A percentile compares a stretch with the other conserved stretches of the same genome.
Evolutionary conservation across 2,113 vertebrate genomes (phyloP).

Genomic region (Oreochromis niloticus): DNA sequence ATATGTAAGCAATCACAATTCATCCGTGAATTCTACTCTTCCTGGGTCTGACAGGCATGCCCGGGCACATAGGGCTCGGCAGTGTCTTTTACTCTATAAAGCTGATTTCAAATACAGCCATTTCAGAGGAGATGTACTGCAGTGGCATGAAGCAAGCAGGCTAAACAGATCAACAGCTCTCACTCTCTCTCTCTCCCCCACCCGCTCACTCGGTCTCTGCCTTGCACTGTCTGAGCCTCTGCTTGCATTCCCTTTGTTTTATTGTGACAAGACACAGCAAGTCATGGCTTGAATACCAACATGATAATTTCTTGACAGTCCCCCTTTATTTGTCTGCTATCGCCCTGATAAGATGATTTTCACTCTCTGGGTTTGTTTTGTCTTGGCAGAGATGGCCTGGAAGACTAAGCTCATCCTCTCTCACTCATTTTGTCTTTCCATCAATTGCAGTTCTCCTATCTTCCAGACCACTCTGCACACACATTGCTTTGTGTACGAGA

Average conservation of each 20-base stretch:
- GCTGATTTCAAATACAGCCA: constrained; percentile 62
- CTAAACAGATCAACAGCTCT: constrained; percentile 57
- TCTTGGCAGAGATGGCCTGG: constrained; percentile 55
- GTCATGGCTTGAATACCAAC: constrained; percentile 66
- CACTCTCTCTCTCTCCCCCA: not conserved
- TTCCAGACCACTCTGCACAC: constrained; percentile 26
- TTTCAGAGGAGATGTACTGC: constrained; percentile 43
- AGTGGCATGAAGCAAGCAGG: constrained; percentile 48
- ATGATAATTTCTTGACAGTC: constrained; percentile 60
- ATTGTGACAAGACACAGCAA: constrained; percentile 60
- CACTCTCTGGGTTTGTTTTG: constrained; percentile 58
- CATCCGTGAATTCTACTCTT: constrained; percentile 50
- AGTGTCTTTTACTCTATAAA: constrained; percentile 55
- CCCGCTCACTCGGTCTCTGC: not conserved
- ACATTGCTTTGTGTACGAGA: constrained; percentile 4
- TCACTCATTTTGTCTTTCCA: constrained; percentile 49
- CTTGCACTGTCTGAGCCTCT: constrained; percentile 17
- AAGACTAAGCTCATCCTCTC: constrained; percentile 43
- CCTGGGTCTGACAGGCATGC: constrained; percentile 51
- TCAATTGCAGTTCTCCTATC: constrained; percentile 40
- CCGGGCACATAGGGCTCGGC: constrained; percentile 22
- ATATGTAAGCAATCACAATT: constrained; percentile 69
- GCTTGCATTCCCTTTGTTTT: constrained; percentile 55
- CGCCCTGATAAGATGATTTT: constrained; percentile 65
- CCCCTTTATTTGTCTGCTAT: constrained; percentile 65